Evolutionary conservation across 2,797 vertebrate species (phyloP).

Genomic region (Stomatorhinus walkeri): DNA sequence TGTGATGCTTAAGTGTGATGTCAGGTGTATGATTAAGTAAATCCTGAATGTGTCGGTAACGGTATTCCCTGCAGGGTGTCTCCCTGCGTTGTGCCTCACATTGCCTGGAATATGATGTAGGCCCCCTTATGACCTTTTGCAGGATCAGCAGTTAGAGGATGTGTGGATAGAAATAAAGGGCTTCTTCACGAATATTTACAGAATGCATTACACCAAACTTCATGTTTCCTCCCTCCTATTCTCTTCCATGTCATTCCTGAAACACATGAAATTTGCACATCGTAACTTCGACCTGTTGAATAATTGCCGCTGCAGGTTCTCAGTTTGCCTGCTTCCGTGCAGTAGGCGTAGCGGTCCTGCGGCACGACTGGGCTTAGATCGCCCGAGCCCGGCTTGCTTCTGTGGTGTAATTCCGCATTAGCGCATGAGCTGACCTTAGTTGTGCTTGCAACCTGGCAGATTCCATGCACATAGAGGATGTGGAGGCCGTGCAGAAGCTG

Average conservation of each 20-base stretch:
- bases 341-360: neutral
- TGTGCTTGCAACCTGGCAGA: constrained; percentile 56
- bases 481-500: constrained; percentile 96
- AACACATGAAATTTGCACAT: neutral
- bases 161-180: neutral
- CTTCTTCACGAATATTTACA: neutral
- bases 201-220: neutral
- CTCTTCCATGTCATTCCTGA: neutral
- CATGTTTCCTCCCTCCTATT: neutral
- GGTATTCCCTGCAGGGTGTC: neutral
- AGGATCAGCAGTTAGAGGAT: neutral
- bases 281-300: neutral
- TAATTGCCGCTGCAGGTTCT: neutral
- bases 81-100: neutral
- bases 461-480: constrained; percentile 99
- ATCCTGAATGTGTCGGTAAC: neutral
- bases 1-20: neutral
- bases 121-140: neutral
- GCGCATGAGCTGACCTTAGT: neutral
- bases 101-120: neutral
- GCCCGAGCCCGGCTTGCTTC: neutral
- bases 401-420: neutral
- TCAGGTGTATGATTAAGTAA: neutral
- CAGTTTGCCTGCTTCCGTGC: neutral
- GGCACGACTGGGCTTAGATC: neutral